A percentile compares a stretch with the other conserved stretches of the same genome.
Evolutionary conservation across 2,888 invertebrate genomes (phyloP).

Genomic region (Heliconius cydno): DNA sequence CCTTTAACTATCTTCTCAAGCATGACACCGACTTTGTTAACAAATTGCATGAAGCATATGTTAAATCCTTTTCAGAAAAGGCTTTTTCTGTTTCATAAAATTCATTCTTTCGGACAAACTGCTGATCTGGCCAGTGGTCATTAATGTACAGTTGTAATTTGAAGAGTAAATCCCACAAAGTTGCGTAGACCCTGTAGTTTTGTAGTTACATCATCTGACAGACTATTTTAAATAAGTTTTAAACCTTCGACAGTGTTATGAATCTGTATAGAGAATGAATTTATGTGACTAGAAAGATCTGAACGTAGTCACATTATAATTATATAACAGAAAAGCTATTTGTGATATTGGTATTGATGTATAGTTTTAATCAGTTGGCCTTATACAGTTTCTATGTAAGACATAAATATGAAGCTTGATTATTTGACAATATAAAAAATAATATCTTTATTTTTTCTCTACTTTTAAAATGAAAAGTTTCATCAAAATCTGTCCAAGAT

Average conservation of each 20-base stretch:
- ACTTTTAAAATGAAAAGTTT: slow-evolving; percentile 2
- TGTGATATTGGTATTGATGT: slow-evolving; percentile 77
- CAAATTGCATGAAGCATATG: slow-evolving; percentile 95
- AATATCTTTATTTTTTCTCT: slow-evolving; percentile 4
- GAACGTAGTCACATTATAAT: slow-evolving; percentile 56
- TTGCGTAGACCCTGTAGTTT: slow-evolving; percentile 50
- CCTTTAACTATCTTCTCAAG: slow-evolving; percentile 92
- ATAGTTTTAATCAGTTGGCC: slow-evolving; percentile 44
- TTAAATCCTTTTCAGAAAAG: slow-evolving; percentile 91
- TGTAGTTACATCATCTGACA: slow-evolving; percentile 62
- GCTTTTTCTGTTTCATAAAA: slow-evolving; percentile 79
- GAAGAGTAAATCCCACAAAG: slow-evolving; percentile 73
- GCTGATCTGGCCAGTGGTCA: slow-evolving; percentile 62
- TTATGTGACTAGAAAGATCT: slow-evolving; percentile 66
- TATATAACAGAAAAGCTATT: slow-evolving; percentile 68
- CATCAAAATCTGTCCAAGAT: slow-evolving; percentile 3
- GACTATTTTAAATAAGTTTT: slow-evolving; percentile 81
- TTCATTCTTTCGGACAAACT: slow-evolving; percentile 59
- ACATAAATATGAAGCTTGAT: slow-evolving; percentile 31
- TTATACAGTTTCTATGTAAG: slow-evolving; percentile 39
- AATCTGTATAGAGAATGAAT: slow-evolving; percentile 76
- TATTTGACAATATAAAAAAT: slow-evolving; percentile 33
- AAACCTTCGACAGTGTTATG: slow-evolving; percentile 74
- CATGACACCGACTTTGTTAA: slow-evolving; percentile 94
- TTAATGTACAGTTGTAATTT: slow-evolving; percentile 79